Base-by-base conservation (phyloP, 1,140 invertebrate genomes). In the Neotoxoptera formosana region DNA sequence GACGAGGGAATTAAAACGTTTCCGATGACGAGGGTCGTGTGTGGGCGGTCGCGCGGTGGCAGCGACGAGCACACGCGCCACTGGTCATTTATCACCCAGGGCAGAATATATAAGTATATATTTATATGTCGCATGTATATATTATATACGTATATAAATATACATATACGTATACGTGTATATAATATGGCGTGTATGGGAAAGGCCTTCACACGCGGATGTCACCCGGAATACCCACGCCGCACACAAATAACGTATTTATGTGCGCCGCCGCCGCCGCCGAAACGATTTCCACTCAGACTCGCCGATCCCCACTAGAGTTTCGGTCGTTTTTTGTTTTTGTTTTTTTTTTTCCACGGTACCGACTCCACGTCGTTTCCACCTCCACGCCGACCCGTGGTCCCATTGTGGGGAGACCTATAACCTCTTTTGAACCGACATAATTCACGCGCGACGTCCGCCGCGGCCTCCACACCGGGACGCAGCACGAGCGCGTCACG, bases 1-100 rank as follows among this genome's bases (percentile, higher is more conserved):
- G 90, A 67, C 90, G 36, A 91, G 90, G 60, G 90, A 91, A 91
- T 91, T 91, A 91, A 91, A 91, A 91, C 90, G 90, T 91, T 76
- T 76, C 41, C 60, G 48, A 25, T 41, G 34, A 45, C 90, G 90
- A 76, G 8, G 41, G 23, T 21, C 25, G 48, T 7, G 83, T 86
- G 23, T 25, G 25, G 41, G 41, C 25, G 21, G 51, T 53, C 51
- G 21, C 23, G 25, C 81, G 84, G 41, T 14, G 45, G 45, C 84
- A 45, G 25, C 14, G 84, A 9, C 45, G 3, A 8, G 83, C 36
- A 41, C 30, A 21, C 87, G 45, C 45, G 21, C 53, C 90, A 45
- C 41, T 60, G 90, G 90, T 91, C 90, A 91, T 91, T 91, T 91
- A 91, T 91, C 90, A 91, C 90, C 45, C 60, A 17, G 53, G 8